A percentile compares a stretch with the other conserved stretches of the same genome.
phyloP scores from a whole-genome alignment of 2,113 vertebrate genomes.

The Silurus asotus region DNA sequence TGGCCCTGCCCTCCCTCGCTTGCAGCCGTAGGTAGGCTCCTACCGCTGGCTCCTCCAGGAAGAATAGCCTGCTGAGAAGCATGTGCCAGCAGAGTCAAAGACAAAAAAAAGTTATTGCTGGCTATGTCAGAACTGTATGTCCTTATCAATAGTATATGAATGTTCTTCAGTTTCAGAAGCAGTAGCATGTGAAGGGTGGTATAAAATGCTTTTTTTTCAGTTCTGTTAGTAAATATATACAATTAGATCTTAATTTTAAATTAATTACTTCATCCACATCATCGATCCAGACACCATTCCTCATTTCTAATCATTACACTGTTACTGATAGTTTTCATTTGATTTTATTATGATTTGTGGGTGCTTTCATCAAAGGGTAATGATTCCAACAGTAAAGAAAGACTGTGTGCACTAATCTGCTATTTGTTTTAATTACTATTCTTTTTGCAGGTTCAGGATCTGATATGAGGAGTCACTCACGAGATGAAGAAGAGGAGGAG shows the following conservation, averaged over 20 bases:
- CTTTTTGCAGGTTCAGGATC: constrained; percentile 68
- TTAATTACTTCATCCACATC: background rate
- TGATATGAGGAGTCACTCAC: constrained; percentile 79
- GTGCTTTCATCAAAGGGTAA: background rate
- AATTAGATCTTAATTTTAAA: background rate
- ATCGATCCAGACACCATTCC: constrained; percentile 19
- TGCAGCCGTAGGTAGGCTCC: constrained; percentile 82
- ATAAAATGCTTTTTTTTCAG: background rate
- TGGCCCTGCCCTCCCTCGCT: constrained; percentile 88
- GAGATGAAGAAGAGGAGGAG: constrained; percentile 83
- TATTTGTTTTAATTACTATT: background rate
- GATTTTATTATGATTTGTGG: constrained; percentile 2
- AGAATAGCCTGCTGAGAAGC: background rate
- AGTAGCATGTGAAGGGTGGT: background rate
- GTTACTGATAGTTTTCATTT: background rate
- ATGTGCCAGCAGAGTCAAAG: constrained; percentile 1
- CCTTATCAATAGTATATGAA: background rate
- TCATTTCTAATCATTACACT: constrained; percentile 26
- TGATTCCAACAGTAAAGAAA: background rate
- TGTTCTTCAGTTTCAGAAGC: background rate
- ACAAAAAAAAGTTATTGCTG: constrained; percentile 8
- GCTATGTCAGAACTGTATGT: background rate
- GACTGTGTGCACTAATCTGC: background rate
- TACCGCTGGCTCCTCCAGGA: constrained; percentile 23
- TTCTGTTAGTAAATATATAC: background rate